phyloP scores from a whole-genome alignment of 2,113 vertebrate species.

The Nycticebus coucang region DNA sequence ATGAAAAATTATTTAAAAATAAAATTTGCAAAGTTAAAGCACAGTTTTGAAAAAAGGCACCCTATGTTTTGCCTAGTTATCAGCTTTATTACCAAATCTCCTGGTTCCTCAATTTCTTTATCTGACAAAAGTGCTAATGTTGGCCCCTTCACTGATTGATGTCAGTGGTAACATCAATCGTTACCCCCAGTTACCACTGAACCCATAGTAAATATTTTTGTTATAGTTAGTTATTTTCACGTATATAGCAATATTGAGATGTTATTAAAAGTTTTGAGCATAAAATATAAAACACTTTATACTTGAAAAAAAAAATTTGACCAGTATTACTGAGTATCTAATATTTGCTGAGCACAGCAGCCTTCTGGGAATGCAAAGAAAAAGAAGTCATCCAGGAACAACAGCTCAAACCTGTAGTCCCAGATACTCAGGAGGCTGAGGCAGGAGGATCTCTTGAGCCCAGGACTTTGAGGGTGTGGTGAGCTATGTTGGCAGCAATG shows the following conservation, averaged over 20 bases:
- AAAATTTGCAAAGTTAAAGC: not conserved
- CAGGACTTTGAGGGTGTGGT: too few species aligned
- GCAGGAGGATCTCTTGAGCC: too few species aligned
- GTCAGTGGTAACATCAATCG: too few species aligned
- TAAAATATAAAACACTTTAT: not conserved
- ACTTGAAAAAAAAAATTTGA: not conserved
- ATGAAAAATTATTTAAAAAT: conserved; percentile 32
- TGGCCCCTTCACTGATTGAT: not conserved
- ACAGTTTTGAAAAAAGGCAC: not conserved
- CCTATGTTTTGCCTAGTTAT: not conserved
- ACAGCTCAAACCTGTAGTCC: too few species aligned
- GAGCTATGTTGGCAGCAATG: too few species aligned
- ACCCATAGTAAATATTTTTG: not conserved
- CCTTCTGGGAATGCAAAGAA: not conserved
- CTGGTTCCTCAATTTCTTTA: not conserved
- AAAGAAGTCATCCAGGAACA: not conserved
- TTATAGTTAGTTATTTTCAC: not conserved
- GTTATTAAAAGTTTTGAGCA: not conserved
- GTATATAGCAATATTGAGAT: not conserved
- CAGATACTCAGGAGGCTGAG: too few species aligned
- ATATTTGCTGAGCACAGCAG: not conserved
- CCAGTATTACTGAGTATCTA: not conserved
- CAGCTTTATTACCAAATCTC: not conserved
- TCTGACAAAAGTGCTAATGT: not conserved
- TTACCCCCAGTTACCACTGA: not conserved